Evolutionary conservation across 2,888 invertebrate species (phyloP).

Genomic region (Anticlea derivata): DNA sequence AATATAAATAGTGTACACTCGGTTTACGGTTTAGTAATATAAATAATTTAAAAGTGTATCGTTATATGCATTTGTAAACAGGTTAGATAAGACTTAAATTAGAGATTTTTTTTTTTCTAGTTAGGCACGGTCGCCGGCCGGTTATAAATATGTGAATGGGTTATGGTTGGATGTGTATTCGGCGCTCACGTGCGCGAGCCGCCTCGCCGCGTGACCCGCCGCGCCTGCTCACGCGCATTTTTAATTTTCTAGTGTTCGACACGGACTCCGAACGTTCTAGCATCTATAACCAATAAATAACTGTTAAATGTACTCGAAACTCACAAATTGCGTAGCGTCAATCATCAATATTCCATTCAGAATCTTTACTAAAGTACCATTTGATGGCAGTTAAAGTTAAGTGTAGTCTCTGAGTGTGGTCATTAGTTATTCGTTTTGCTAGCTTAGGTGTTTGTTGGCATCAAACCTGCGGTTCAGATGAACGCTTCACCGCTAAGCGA

Average conservation of each 20-base stretch:
- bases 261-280: constrained; percentile 12
- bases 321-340: neutral
- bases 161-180: constrained; percentile 12
- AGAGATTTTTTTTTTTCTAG: constrained; percentile 71
- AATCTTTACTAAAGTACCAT: constrained; percentile 2
- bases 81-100: constrained; percentile 71
- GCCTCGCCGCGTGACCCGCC: constrained; percentile 33
- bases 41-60: constrained; percentile 78
- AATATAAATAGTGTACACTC: constrained; percentile 53
- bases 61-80: constrained; percentile 82
- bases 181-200: constrained; percentile 3
- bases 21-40: constrained; percentile 48
- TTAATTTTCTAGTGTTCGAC: constrained; percentile 23
- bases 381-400: constrained; percentile 6
- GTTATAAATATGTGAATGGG: constrained; percentile 22
- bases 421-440: neutral
- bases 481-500: neutral
- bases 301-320: no score
- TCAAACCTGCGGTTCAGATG: neutral
- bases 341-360: neutral
- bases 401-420: neutral
- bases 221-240: constrained; percentile 21
- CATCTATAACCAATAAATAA: neutral
- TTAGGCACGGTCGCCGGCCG: constrained; percentile 49
- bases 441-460: neutral